Evolutionary conservation across 1,140 invertebrate genomes (phyloP).

Genomic region (Dolichoris vasculosae): DNA sequence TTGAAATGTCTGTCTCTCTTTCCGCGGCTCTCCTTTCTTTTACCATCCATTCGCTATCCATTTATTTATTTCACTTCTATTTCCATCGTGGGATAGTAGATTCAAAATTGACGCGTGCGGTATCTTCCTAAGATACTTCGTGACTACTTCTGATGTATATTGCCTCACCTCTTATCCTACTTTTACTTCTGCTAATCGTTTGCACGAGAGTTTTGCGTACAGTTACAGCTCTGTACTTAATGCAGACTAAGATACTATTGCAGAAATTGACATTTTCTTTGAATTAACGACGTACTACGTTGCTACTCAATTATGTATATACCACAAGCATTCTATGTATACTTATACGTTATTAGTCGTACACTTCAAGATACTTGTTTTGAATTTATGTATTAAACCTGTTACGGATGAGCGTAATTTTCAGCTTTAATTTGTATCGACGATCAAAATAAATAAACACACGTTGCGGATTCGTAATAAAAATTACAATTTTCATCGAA

Average conservation of each 20-base stretch:
- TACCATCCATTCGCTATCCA: constrained; percentile 41
- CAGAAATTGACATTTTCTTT: background rate
- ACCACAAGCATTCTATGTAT: background rate
- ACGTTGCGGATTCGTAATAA: background rate
- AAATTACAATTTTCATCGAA: background rate
- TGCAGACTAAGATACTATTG: background rate
- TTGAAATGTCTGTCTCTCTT: background rate
- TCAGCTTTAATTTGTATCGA: background rate
- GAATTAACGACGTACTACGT: background rate
- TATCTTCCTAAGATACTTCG: background rate
- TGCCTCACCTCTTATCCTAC: constrained; percentile 27
- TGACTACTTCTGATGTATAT: background rate
- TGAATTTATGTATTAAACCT: background rate
- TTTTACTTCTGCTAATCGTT: constrained; percentile 39
- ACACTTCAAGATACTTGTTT: background rate
- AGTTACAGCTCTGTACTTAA: constrained; percentile 4
- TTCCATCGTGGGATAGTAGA: constrained; percentile 51
- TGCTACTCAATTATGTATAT: background rate
- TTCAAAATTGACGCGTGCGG: constrained; percentile 47
- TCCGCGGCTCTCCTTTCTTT: constrained; percentile 28
- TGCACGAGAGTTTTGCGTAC: background rate
- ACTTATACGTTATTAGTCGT: background rate
- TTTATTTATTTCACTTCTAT: constrained; percentile 64
- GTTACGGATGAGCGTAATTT: background rate
- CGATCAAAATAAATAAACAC: background rate